These are phyloP conservation scores for Pollachius pollachius DNA, from an alignment of 2,113 vertebrate species.

Conservation along the genomic window DNA sequence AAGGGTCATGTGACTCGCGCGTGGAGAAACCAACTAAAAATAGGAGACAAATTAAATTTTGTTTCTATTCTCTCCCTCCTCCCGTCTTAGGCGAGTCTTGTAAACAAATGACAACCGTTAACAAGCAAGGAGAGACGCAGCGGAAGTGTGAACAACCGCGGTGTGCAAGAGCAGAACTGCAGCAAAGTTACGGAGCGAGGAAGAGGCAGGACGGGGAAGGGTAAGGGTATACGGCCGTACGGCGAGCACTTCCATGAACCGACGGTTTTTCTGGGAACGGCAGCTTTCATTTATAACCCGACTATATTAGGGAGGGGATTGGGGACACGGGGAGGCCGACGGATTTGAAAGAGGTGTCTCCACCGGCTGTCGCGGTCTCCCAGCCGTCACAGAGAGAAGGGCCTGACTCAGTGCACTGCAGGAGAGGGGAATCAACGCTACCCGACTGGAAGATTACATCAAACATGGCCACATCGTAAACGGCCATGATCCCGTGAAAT, in stretches of 20 bases:
- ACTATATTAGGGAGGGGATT: conserved; percentile 35
- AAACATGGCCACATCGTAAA: conserved; percentile 6
- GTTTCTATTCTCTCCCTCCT: too few species aligned
- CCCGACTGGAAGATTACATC: too few species aligned
- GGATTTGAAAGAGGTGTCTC: conserved; percentile 51
- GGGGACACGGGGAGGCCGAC: conserved; percentile 29
- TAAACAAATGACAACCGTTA: conserved; percentile 39
- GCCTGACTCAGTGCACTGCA: background rate
- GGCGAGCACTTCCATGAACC: conserved; percentile 5
- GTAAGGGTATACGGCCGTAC: background rate
- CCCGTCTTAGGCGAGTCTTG: too few species aligned
- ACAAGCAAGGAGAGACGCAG: background rate
- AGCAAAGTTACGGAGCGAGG: conserved; percentile 11
- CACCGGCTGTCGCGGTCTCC: conserved; percentile 45
- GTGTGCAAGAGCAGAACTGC: background rate
- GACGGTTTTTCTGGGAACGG: conserved; percentile 38
- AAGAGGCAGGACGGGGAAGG: too few species aligned
- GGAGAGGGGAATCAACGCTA: too few species aligned
- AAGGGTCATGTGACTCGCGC: conserved; percentile 47
- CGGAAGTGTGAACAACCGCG: too few species aligned
- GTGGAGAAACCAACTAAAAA: conserved; percentile 46
- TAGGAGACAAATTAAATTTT: background rate
- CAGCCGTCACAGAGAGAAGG: conserved; percentile 24
- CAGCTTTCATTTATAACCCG: conserved; percentile 26
- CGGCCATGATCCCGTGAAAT: background rate